A percentile compares a stretch with the other conserved stretches of the same genome.
Evolutionary conservation across 2,113 vertebrate species (phyloP).

Genomic region (Gymnobelideus leadbeateri): DNA sequence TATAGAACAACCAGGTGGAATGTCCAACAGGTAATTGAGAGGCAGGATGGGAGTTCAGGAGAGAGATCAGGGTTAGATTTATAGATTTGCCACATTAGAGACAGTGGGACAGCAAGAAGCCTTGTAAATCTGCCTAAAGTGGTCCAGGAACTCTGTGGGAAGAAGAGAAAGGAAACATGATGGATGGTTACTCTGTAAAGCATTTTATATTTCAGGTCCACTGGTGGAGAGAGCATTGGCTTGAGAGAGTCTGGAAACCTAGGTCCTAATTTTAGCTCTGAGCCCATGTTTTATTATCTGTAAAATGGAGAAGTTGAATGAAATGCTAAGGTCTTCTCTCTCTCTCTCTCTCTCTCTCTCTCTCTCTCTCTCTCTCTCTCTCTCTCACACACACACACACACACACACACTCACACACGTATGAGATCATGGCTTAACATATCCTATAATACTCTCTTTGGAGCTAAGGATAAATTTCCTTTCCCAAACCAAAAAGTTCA

Average conservation of each 20-base stretch:
- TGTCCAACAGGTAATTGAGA: neutral
- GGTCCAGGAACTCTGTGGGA: neutral
- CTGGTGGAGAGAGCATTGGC: neutral
- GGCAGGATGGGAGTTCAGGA: neutral
- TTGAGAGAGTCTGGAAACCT: neutral
- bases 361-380: too few relatives aligned
- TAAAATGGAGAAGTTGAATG: neutral
- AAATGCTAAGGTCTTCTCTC: neutral
- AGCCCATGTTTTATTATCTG: neutral
- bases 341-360: too few relatives aligned
- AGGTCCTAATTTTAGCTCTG: neutral
- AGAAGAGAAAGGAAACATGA: neutral
- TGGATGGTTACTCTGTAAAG: neutral
- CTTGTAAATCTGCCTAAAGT: neutral
- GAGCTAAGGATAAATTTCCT: constrained; percentile 6
- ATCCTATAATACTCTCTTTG: constrained; percentile 4
- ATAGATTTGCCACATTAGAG: neutral
- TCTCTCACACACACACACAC: too few relatives aligned
- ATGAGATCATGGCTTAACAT: neutral
- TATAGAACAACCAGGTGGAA: neutral
- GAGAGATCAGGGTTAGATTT: neutral
- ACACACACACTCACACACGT: neutral
- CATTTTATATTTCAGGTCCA: neutral
- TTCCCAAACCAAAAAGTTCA: constrained; percentile 19
- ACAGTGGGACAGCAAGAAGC: neutral